These are phyloP conservation scores for Zaprionus bogoriensis DNA, from an alignment of 2,888 invertebrate species.

Conservation along the genomic window DNA sequence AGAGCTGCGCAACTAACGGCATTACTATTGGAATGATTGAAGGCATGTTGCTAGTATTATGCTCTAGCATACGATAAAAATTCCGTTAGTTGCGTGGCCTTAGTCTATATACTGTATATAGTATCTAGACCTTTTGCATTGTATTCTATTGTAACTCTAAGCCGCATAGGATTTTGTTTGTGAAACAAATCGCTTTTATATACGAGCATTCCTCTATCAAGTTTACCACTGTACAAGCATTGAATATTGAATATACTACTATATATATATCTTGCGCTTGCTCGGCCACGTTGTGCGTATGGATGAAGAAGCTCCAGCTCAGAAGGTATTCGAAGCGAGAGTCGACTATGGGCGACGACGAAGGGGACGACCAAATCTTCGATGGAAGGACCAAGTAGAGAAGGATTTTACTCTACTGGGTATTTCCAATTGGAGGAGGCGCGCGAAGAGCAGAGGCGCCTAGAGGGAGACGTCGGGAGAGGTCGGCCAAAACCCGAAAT, in stretches of 20 bases:
- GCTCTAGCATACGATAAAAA: neutral
- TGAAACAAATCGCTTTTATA: conserved; percentile 67
- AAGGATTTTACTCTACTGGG: too few species aligned
- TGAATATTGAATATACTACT: conserved; percentile 52
- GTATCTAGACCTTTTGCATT: conserved; percentile 14
- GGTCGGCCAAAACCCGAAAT: too few species aligned
- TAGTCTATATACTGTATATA: too few species aligned
- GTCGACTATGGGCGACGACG: too few species aligned
- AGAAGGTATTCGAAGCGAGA: too few species aligned
- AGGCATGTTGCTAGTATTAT: neutral
- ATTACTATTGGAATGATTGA: neutral
- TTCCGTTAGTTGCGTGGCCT: neutral
- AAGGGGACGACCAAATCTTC: too few species aligned
- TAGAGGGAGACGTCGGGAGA: too few species aligned
- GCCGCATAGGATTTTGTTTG: conserved; percentile 64
- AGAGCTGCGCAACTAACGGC: neutral
- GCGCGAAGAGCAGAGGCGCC: too few species aligned
- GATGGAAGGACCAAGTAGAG: too few species aligned
- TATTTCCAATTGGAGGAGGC: too few species aligned
- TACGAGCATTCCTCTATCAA: conserved; percentile 62
- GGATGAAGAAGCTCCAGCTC: too few species aligned
- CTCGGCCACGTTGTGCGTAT: too few species aligned
- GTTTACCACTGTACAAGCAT: conserved; percentile 49
- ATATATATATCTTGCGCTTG: conserved; percentile 23
- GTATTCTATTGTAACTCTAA: conserved; percentile 18